These are phyloP conservation scores for Sphecodes monilicornis DNA, from an alignment of 2,888 invertebrate genomes.

Conservation along the genomic window DNA sequence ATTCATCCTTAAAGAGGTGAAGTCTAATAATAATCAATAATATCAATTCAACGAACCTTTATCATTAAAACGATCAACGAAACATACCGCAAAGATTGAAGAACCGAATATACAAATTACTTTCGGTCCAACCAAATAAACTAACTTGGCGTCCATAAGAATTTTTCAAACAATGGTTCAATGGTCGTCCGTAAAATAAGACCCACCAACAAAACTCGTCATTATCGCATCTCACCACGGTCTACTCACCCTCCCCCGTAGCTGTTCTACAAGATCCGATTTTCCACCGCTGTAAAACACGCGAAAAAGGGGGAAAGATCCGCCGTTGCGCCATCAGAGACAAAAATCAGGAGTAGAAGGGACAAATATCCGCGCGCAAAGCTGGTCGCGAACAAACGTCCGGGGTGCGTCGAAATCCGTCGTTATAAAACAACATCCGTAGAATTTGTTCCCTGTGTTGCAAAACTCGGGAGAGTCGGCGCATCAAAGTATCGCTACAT, in stretches of 20 bases:
- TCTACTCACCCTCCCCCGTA: not conserved
- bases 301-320: not conserved
- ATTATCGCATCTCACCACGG: not conserved
- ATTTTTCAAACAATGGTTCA: not conserved
- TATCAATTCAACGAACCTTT: not conserved
- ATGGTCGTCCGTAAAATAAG: not conserved
- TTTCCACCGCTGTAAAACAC: not conserved
- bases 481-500: constrained; percentile 40
- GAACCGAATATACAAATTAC: not conserved
- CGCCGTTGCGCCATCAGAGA: not conserved
- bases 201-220: not conserved
- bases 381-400: constrained; percentile 33
- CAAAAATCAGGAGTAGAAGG: not conserved
- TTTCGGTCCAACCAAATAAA: not conserved
- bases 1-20: no score
- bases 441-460: constrained; percentile 52
- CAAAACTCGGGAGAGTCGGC: constrained; percentile 32
- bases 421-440: constrained; percentile 55
- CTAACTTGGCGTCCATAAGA: not conserved
- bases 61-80: not conserved
- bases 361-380: constrained; percentile 35
- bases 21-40: not conserved
- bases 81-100: not conserved
- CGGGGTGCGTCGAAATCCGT: constrained; percentile 43
- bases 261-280: not conserved